Base-by-base conservation (phyloP, 2,888 invertebrate genomes). In the Polyploca ridens region DNA sequence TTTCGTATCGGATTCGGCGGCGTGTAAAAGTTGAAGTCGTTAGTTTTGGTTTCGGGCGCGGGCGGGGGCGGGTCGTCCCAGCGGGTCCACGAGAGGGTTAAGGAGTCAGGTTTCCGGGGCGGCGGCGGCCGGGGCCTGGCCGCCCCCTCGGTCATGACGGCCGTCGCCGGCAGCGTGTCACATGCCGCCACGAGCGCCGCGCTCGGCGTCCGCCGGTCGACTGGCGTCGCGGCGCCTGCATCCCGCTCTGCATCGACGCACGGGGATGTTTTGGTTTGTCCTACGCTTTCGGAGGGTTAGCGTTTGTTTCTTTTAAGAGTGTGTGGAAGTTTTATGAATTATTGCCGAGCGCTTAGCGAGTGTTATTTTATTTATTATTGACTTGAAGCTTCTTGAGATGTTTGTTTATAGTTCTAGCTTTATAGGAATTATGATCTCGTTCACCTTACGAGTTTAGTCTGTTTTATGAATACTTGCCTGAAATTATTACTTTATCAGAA, bases 21-120 rank as follows among this genome's bases (percentile, higher is more conserved):
- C 57, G 94, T 94, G 85, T 95, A 95, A 59, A 95, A 91, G 68
- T 94, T 91, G 87, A 95, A 95, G 67, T 86, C 88, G 76, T 46
- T 74, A 13, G 76, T 77, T 58, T 76, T 74, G 38, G 79, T 74
- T 69, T 89, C 93, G 54, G 94, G 94, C 71, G 94, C 93, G 19
- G 94, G 94, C 62, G 94, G 94, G 64, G 94, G 94, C n/a, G 93
- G 93, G 73, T 93, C 93, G 58, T 94, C 94, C 88, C 91, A 89
- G 77, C 90, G 88, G 73, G 90, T 82, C 89, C 89, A 91, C 64
- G 84, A 82, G 65, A 93, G 87, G 66, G 88, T 85, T 65, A 91
- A 85, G 74, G 88, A 89, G 89, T 88, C 90, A 67, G 92, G 93
- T 84, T 93, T 93, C 79, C 93, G 93, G 88, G 92, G 93, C 90